Conservation (phyloP, 2,888 invertebrate genomes). For the Fabriciana adippe region DNA sequence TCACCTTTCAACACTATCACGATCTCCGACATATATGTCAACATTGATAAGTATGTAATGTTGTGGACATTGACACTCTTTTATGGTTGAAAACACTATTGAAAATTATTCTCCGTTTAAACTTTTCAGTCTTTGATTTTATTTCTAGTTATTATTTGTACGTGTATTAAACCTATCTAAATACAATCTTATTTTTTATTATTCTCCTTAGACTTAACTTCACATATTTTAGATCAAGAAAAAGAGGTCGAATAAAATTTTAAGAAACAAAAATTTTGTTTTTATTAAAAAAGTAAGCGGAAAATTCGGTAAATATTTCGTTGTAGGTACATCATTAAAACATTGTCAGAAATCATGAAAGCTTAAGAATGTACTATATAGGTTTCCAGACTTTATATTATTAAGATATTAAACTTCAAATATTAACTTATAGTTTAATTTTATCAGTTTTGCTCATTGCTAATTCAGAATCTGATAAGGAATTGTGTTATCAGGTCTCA, state of each 20-base stretch:
- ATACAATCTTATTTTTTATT: too few species aligned
- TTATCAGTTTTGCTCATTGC: slow-evolving; percentile 30
- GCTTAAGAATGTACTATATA: too few species aligned
- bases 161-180: too few species aligned
- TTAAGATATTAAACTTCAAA: neutral
- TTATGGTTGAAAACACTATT: slow-evolving; percentile 1
- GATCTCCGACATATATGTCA: slow-evolving; percentile 58
- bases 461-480: slow-evolving; percentile 49
- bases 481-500: slow-evolving; percentile 53
- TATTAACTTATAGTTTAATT: slow-evolving; percentile 21
- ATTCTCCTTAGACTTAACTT: too few species aligned
- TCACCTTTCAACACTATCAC: slow-evolving; percentile 66
- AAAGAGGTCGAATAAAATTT: too few species aligned
- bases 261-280: too few species aligned
- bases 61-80: neutral
- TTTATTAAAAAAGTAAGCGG: too few species aligned
- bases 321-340: too few species aligned
- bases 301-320: too few species aligned
- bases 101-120: slow-evolving; percentile 1
- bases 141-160: neutral
- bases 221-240: too few species aligned
- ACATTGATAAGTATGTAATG: slow-evolving; percentile 44
- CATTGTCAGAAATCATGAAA: too few species aligned
- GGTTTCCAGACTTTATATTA: too few species aligned
- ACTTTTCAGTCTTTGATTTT: slow-evolving; percentile 4